Percentiles rank a stretch among this genome's conserved stretches.
Conservation (phyloP, 2,113 vertebrate genomes). For the Procavia capensis region DNA sequence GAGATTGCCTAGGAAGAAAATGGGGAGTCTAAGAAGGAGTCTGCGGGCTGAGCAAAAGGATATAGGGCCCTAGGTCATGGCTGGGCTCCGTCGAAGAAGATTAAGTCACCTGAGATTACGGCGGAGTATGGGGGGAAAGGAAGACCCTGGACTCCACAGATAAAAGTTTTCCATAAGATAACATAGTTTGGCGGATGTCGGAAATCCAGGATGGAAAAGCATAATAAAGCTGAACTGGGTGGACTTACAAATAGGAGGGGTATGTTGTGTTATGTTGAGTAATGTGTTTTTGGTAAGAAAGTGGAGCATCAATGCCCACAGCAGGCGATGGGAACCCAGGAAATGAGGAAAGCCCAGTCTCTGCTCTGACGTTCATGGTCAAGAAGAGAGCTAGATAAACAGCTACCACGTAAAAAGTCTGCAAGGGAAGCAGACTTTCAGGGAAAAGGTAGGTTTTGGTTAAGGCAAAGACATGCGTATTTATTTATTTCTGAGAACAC, state of each 20-base stretch:
- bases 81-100: not conserved
- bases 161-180: not conserved
- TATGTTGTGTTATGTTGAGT: not conserved
- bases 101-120: not conserved
- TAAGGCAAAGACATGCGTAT: not conserved
- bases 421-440: not conserved
- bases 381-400: not conserved
- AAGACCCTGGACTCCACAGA: not conserved
- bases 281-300: not conserved
- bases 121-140: not conserved
- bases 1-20: not conserved
- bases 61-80: not conserved
- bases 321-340: not conserved
- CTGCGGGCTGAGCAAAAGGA: not conserved
- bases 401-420: not conserved
- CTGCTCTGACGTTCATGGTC: not conserved
- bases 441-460: not conserved
- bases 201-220: not conserved
- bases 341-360: not conserved
- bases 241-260: not conserved
- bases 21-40: not conserved
- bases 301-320: not conserved
- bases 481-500: not conserved
- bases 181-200: not conserved
- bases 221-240: not conserved